Evolutionary conservation across 2,797 vertebrate genomes (phyloP), one percentile per base, ranked within the genome.

Genomic region (Phyllotis vaccarum): DNA sequence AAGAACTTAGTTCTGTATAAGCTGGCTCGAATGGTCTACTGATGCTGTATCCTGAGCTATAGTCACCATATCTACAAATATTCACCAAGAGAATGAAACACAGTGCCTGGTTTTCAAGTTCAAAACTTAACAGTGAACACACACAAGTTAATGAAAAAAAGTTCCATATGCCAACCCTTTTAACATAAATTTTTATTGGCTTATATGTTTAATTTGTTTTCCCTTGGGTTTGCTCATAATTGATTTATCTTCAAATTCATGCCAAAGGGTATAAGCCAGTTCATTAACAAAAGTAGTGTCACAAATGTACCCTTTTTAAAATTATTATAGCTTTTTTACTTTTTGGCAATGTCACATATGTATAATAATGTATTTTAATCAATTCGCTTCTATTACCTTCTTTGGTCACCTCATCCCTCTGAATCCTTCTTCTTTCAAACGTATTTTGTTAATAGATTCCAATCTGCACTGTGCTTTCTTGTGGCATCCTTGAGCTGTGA

Each of bases 141-240:
- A 98, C 96, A 94, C 40, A 96, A 98, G 98, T 98, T 98, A 98
- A 98, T 98, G 98, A 98, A 99, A 98, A 98, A 99, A 98, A n/a
- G n/a, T 99, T 99, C 99, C 99, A 98, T 98, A 99, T 99, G 99
- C 98, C 99, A 99, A 99, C 98, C 98, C 99, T 99, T 98, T 98
- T 86, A 62, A 85, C 62, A 52, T 68, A 86, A n/a, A 22, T 66
- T 49, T 54, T 80, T n/a, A 86, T 68, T 68, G 62, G 19, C 29
- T 49, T 66, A 66, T 66, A 64, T 86, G 46, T 86, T 70, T 17
- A 27, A 83, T 43, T 24, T 70, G 22, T 49, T 86, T 70, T 86
- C 64, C 49, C 29, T 49, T 66, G 14, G 9, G 82, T 52, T 68
- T 24, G 12, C 52, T 68, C 68, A 52, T 68, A 86, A 86, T 49